Evolutionary conservation across 2,888 invertebrate genomes (phyloP), one percentile per base, ranked within the genome.

Genomic region (Drosophila hawaiiensis): DNA sequence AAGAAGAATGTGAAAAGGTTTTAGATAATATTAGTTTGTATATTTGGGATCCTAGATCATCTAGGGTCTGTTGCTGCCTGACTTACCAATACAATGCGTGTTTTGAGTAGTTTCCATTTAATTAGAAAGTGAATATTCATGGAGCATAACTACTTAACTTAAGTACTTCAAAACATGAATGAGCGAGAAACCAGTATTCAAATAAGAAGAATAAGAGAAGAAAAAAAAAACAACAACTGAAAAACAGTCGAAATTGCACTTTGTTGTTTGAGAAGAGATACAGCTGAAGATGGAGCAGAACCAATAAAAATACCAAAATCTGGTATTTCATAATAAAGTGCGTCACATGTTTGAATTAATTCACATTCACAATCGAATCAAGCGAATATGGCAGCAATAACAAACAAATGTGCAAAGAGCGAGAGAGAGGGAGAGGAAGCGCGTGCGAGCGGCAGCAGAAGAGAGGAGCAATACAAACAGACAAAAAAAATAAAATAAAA

Each of bases 341-440:
- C 73, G 83, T 84, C 85, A 84, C 76, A 71, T 68, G 60, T 29
- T 47, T 59, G 41, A 76, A 78, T 87, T 69, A 82, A 84, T 78
- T 78, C 80, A 71, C 69, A 79, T 68, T 78, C 76, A 62, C 35
- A 81, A 79, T 73, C 74, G 53, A 80, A 80, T 71, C 66, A 63
- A 71, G 66, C 66, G 55, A 63, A 70, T 66, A 61, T 55, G 63
- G 50, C 35, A 31, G 3, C 31, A 31, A 31, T 3, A 33, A 33
- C 31, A 62, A 60, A 67, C 47, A 67, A 55, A 47, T 55, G 58
- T n/a, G 28, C 2, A 2, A 9, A 31, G 31, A 31, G 2, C 9
- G 31, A 9, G 7, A 37, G 29, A 29, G 29, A 37, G 29, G 25
- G 29, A 67, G 37, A 54, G 31, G 19, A 14, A 41, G 35, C 22